These are phyloP conservation scores for Drosophila stalkeri DNA, from an alignment of 2,888 invertebrate species.

Conservation along the genomic window DNA sequence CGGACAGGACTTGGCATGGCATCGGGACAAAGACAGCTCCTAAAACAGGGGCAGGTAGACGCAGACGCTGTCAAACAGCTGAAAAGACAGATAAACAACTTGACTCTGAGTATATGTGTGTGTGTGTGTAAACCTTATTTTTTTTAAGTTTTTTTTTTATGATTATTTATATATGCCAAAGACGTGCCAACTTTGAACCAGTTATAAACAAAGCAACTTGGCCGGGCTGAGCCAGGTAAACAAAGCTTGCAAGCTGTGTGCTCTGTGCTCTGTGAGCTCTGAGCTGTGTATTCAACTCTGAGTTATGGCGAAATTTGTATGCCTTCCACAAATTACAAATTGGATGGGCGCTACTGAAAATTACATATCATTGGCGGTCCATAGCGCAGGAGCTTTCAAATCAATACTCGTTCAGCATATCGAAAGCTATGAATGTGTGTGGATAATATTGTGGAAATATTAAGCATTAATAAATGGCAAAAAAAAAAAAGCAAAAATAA, in stretches of 20 bases:
- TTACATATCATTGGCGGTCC: slow-evolving; percentile 25
- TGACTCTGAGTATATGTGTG: slow-evolving; percentile 26
- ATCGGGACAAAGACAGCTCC: slow-evolving; percentile 36
- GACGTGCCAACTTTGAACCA: slow-evolving; percentile 79
- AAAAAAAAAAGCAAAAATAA: not conserved
- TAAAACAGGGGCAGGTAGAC: slow-evolving; percentile 24
- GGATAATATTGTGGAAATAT: not conserved
- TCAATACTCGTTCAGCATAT: slow-evolving; percentile 15
- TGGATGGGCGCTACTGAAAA: slow-evolving; percentile 50
- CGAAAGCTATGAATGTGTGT: slow-evolving; percentile 4
- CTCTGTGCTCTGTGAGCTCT: slow-evolving; percentile 15
- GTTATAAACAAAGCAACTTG: slow-evolving; percentile 69
- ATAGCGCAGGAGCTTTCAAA: slow-evolving; percentile 10
- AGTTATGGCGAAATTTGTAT: slow-evolving; percentile 71
- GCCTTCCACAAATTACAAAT: slow-evolving; percentile 64
- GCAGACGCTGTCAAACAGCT: slow-evolving; percentile 57
- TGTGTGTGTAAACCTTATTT: slow-evolving; percentile 17
- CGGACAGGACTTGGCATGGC: slow-evolving; percentile 52
- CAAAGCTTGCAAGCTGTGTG: slow-evolving; percentile 27
- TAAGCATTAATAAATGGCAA: not conserved
- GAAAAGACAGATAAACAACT: slow-evolving; percentile 72
- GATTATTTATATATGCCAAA: slow-evolving; percentile 65
- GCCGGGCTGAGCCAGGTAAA: slow-evolving; percentile 39
- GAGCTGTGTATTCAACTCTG: slow-evolving; percentile 20
- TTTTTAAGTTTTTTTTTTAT: slow-evolving; percentile 21